Conservation (phyloP, 2,888 invertebrate species). For the Acanthoscelides obtectus region DNA sequence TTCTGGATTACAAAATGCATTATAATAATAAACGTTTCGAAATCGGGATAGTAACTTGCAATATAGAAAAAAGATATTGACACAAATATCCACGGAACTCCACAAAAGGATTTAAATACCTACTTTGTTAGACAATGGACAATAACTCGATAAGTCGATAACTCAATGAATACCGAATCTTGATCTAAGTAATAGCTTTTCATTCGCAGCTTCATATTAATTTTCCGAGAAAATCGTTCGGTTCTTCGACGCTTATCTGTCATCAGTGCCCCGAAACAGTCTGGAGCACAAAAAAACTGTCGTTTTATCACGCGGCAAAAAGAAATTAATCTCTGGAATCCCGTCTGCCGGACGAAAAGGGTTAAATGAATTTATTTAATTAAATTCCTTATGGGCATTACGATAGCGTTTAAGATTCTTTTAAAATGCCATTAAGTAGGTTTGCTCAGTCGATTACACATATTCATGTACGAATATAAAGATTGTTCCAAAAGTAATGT, state of each 20-base stretch:
- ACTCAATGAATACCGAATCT: not conserved
- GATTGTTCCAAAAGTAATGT: too few species aligned
- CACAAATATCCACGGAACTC: too few species aligned
- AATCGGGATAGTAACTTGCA: too few species aligned
- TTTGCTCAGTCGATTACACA: too few species aligned
- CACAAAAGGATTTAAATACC: too few species aligned
- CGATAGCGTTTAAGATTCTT: not conserved
- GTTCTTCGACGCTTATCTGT: not conserved
- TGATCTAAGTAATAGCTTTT: not conserved
- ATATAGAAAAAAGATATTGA: too few species aligned
- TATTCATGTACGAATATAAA: too few species aligned
- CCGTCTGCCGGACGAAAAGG: not conserved
- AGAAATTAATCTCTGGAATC: not conserved
- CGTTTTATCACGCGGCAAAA: not conserved
- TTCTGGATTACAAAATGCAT: too few species aligned
- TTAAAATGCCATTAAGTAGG: too few species aligned
- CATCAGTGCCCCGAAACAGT: not conserved
- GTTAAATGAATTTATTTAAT: not conserved
- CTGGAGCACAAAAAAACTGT: not conserved
- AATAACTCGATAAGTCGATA: not conserved
- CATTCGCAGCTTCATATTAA: not conserved
- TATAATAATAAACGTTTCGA: too few species aligned
- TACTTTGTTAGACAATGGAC: too few species aligned
- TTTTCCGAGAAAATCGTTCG: not conserved
- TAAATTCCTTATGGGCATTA: not conserved